These are phyloP conservation scores for Platalea minor DNA, from an alignment of 2,797 vertebrate genomes.

Conservation along the genomic window DNA sequence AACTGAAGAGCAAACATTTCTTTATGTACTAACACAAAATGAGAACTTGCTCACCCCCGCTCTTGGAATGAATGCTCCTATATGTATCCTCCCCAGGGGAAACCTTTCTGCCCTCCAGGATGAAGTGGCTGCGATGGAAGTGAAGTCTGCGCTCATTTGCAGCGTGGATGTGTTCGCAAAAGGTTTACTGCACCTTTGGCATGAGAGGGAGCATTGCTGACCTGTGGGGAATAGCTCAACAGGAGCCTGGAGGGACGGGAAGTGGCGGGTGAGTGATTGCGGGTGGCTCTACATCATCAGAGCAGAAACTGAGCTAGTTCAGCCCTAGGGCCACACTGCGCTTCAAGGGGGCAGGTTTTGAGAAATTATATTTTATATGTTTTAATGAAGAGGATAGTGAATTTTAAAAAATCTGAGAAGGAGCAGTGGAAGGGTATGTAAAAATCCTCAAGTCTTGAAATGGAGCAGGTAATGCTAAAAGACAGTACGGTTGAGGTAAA, in stretches of 20 bases:
- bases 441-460: constrained; percentile 19
- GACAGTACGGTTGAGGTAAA: constrained; percentile 43
- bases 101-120: background rate
- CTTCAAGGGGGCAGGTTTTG: background rate
- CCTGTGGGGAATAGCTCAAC: background rate
- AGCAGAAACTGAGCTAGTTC: background rate
- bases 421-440: background rate
- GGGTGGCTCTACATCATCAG: background rate
- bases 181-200: background rate
- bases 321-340: background rate
- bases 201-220: background rate
- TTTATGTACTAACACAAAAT: background rate
- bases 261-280: fast-evolving
- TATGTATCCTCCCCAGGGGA: background rate
- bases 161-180: background rate
- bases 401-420: constrained; percentile 5
- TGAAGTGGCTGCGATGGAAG: background rate
- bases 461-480: constrained; percentile 54
- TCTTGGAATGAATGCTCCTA: background rate
- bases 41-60: background rate
- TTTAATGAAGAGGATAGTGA: background rate
- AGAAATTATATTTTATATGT: background rate
- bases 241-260: background rate
- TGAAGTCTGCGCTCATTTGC: background rate
- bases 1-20: background rate